Conservation (phyloP, 1,140 invertebrate species). For the Lineus longissimus region DNA sequence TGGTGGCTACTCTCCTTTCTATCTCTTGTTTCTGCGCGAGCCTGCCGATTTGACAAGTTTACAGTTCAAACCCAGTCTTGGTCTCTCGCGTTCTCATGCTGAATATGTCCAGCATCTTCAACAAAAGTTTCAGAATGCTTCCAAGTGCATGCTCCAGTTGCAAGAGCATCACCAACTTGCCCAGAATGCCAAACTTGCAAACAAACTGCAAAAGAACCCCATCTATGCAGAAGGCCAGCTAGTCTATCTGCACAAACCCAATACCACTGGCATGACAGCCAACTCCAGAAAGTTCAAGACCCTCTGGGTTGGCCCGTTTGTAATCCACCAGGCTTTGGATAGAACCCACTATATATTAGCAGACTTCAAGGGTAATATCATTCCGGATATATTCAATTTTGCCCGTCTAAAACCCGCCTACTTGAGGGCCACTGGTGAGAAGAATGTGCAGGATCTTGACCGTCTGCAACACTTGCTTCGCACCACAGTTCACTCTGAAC, state of each 20-base stretch:
- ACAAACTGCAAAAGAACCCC: neutral
- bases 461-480: neutral
- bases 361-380: neutral
- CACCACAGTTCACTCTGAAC: too few relatives aligned
- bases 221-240: conserved; percentile 1
- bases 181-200: neutral
- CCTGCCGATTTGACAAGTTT: neutral
- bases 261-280: neutral
- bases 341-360: neutral
- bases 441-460: neutral
- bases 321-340: neutral
- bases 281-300: neutral
- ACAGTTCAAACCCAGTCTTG: neutral
- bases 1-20: neutral
- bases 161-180: neutral
- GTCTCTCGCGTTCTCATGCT: neutral
- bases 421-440: neutral
- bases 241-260: neutral
- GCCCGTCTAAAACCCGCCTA: neutral
- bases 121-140: neutral
- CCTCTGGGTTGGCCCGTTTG: neutral
- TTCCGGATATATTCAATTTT: conserved; percentile 4
- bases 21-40: neutral
- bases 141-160: neutral
- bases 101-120: conserved; percentile 1